phyloP scores from a whole-genome alignment of 2,797 vertebrate species.

The Pseudotriccus pelzelni region DNA sequence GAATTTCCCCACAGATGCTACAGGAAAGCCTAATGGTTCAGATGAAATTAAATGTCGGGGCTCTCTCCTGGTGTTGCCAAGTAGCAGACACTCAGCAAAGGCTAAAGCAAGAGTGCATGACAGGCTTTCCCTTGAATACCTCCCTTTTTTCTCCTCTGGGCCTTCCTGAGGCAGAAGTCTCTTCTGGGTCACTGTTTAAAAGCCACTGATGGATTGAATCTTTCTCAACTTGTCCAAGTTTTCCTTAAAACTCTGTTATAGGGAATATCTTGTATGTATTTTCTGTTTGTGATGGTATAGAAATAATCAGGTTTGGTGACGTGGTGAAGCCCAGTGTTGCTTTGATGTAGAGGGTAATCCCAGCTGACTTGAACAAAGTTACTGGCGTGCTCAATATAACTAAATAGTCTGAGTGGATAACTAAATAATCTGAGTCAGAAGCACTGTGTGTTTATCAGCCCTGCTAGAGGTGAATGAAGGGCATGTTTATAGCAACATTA shows the following conservation, averaged over 20 bases:
- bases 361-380: neutral
- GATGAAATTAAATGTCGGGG: neutral
- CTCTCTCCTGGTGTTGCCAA: neutral
- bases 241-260: neutral
- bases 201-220: neutral
- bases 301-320: neutral
- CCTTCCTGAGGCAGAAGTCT: neutral
- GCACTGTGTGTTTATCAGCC: neutral
- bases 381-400: neutral
- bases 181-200: neutral
- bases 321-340: neutral
- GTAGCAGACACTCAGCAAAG: neutral
- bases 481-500: neutral
- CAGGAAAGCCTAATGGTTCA: neutral
- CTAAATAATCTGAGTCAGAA: neutral
- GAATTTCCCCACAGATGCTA: neutral
- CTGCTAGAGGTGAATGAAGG: neutral
- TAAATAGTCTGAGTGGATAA: neutral
- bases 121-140: neutral
- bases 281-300: neutral
- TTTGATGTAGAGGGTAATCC: neutral
- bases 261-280: neutral
- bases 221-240: neutral
- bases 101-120: neutral
- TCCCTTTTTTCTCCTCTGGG: neutral